Conservation (phyloP, 2,888 invertebrate genomes). For the Pterostichus niger region DNA sequence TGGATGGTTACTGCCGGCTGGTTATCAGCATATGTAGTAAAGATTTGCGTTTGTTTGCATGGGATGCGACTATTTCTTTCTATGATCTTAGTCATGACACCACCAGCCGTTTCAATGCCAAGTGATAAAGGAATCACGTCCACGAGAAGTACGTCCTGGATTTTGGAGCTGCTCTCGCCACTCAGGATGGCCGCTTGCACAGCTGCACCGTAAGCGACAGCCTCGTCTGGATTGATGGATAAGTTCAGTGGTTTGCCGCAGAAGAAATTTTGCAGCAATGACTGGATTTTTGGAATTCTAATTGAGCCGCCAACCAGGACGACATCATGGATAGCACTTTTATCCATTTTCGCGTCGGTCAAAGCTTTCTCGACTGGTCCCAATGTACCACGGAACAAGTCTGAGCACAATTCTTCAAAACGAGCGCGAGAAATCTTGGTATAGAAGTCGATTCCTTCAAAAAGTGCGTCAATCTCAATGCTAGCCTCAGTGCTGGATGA, state of each 20-base stretch:
- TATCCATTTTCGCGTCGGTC: conserved; percentile 88
- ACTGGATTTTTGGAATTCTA: conserved; percentile 89
- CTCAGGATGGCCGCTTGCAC: conserved; percentile 74
- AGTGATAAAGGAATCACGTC: conserved; percentile 86
- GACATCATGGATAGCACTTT: conserved; percentile 87
- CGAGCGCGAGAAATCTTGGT: conserved; percentile 86
- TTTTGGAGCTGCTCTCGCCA: conserved; percentile 82
- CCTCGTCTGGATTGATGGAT: conserved; percentile 75
- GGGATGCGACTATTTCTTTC: conserved; percentile 81
- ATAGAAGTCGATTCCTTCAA: conserved; percentile 87
- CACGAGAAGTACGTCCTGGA: conserved; percentile 86
- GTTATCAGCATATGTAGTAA: conserved; percentile 85
- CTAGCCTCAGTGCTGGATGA: conserved; percentile 88
- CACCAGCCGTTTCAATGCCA: conserved; percentile 89
- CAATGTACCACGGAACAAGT: conserved; percentile 85
- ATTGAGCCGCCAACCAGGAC: conserved; percentile 91
- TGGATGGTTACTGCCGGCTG: conserved; percentile 82
- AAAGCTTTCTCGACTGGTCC: conserved; percentile 87
- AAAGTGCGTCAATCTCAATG: conserved; percentile 87
- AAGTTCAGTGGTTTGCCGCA: conserved; percentile 78
- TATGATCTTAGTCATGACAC: conserved; percentile 86
- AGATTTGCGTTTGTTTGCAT: conserved; percentile 80
- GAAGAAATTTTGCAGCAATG: conserved; percentile 87
- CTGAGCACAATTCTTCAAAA: conserved; percentile 87
- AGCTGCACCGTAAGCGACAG: conserved; percentile 75